Percentiles rank a stretch among this genome's conserved stretches.
Conservation (phyloP, 1,140 invertebrate species). For the Uloborus diversus region DNA sequence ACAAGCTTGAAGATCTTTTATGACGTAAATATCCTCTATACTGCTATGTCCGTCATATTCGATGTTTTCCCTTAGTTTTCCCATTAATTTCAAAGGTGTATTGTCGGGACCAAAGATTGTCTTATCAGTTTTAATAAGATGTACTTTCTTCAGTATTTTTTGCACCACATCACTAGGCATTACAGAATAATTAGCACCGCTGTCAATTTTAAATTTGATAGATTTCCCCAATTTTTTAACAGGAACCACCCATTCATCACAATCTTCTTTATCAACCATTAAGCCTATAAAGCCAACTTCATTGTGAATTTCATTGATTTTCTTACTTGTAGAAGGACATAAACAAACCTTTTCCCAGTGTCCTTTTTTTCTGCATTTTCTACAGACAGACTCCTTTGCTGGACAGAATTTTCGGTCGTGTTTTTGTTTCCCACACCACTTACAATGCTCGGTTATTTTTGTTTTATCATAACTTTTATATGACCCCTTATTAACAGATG, state of each 20-base stretch:
- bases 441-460: too few relatives aligned
- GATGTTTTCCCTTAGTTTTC: not conserved
- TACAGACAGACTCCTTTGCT: not conserved
- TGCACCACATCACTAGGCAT: not conserved
- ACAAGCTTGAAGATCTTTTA: not conserved
- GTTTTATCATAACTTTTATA: too few relatives aligned
- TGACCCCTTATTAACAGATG: too few relatives aligned
- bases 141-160: not conserved
- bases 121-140: not conserved
- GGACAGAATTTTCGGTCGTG: not conserved
- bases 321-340: not conserved
- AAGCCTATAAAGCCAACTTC: not conserved
- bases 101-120: not conserved
- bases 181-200: not conserved
- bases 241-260: not conserved
- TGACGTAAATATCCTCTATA: not conserved
- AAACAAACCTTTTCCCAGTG: not conserved
- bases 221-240: not conserved
- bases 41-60: not conserved
- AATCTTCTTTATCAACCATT: not conserved
- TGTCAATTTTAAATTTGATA: not conserved
- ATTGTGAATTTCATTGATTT: not conserved
- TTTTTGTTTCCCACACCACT: not conserved
- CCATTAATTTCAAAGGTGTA: not conserved
- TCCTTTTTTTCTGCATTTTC: not conserved